Evolutionary conservation across 2,797 vertebrate species (phyloP), one percentile per base, ranked within the genome.

Genomic region (Oreochromis grahami): DNA sequence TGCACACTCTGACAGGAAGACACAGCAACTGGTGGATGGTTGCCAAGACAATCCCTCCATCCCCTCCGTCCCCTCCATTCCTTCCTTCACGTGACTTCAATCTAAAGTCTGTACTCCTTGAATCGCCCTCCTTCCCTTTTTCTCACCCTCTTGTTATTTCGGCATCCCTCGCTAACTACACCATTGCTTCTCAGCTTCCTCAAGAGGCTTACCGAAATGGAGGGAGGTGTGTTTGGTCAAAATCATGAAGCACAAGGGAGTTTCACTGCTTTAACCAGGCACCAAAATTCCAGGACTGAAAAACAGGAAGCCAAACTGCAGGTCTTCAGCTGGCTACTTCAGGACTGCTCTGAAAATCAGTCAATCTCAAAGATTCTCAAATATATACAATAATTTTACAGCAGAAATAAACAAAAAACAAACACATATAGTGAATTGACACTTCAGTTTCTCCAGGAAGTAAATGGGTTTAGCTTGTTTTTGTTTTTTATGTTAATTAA

Each of bases 21-120:
- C 85, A 90, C 91, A 94, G 92, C 93, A 94, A 92, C 92, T 81
- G 6, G 88, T 90, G 88, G 86, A 90, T 38, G 81, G 91, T 95
- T 94, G 91, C 94, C 92, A 93, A 78, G 91, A 87, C 93, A 84
- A 93, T 88, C 78, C 78, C 41, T 51, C 29, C n/a, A 2, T 65
- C 65, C 77, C 60, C n/a, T 36, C 43, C 56, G 29, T 78, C 68
- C 1, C 29, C 10, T 36, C 58, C n/a, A 51, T 36, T 48, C 80
- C 45, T 26, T 78, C 65, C 56, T 55, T 32, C 86, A 68, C 78
- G 43, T 68, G 50, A 70, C 81, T 88, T 82, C 32, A 3, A 81
- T 90, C 77, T 84, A 79, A 86, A 82, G 84, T 43, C 77, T 65
- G 58, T 86, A 19, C 29, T 29, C 63, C 45, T 24, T 52, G 43